phyloP scores from a whole-genome alignment of 2,113 vertebrate species.

The Hylia prasina region DNA sequence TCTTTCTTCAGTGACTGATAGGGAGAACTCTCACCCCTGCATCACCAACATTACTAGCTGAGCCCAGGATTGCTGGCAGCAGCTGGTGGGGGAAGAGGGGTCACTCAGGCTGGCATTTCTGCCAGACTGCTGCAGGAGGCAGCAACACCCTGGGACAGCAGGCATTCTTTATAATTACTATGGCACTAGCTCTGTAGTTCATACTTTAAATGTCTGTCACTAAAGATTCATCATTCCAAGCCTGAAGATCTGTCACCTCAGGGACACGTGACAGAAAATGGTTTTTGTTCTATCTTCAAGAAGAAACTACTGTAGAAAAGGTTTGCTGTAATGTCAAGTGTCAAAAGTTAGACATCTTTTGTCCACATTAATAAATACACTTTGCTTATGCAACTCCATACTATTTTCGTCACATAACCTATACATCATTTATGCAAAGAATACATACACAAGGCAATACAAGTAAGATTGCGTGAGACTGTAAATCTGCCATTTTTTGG shows the following conservation, averaged over 20 bases:
- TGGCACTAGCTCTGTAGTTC: not conserved
- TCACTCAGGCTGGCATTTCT: not conserved
- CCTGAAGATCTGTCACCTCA: not conserved
- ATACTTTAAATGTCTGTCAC: not conserved
- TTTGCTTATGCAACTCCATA: not conserved
- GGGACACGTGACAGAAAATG: not conserved
- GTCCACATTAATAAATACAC: not conserved
- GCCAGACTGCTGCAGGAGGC: not conserved
- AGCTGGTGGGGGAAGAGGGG: not conserved
- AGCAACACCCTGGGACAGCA: not conserved
- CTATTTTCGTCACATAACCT: constrained; percentile 9
- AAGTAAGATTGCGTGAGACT: constrained; percentile 13
- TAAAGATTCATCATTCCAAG: not conserved
- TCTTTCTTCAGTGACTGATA: not conserved
- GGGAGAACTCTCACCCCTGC: not conserved
- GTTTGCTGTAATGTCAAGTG: not conserved
- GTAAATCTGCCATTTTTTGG: not conserved
- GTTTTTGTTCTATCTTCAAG: not conserved
- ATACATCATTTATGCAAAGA: constrained; percentile 28
- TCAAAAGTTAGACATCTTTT: not conserved
- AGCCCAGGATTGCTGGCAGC: not conserved
- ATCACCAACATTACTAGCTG: not conserved
- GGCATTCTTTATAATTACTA: not conserved
- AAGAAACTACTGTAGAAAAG: not conserved
- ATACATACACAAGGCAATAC: not conserved